Evolutionary conservation across 1,140 invertebrate genomes (phyloP), one percentile per base, ranked within the genome.

Genomic region (Sycobia sp.): DNA sequence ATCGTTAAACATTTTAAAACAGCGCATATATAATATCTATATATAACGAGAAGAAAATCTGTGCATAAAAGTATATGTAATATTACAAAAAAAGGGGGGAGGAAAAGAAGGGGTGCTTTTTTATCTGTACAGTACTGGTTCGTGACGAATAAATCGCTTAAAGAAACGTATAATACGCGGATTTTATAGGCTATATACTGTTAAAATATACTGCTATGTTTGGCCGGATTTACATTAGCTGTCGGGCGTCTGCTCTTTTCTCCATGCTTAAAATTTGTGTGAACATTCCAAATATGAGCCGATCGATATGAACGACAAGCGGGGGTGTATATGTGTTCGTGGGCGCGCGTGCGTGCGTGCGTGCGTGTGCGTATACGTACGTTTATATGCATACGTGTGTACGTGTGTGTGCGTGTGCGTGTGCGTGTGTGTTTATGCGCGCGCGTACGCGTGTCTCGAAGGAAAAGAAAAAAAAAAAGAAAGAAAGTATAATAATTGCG

Each of bases 261-360:
- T 22, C 32, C 16, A 32, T 18, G 34, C 49, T 54, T 29, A 11
- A 23, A n/a, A 18, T 46, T 34, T 22, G 55, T 18, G 55, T 58
- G 55, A 49, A 49, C 7, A 49, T 58, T 58, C 44, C 14, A 18
- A 36, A 47, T n/a, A n/a, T 49, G 36, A 50, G 36, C 23, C 32
- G 36, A 60, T 50, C 46, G 57, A 60, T 49, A n/a, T n/a, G 22
- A 60, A 23, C 57, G 36, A 60, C 34, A 59, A 39, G 34, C 43
- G 43, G 13, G 41, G 46, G 55, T 57, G 41, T 41, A 11, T 32
- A n/a, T n/a, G n/a, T n/a, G n/a, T n/a, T n/a, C n/a, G n/a, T n/a
- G n/a, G n/a, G n/a, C n/a, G n/a, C n/a, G n/a, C n/a, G n/a, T n/a
- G n/a, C n/a, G n/a, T n/a, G n/a, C n/a, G n/a, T n/a, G n/a, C n/a